Conservation (phyloP, 2,888 invertebrate species). For the Drosophila diplacantha region DNA sequence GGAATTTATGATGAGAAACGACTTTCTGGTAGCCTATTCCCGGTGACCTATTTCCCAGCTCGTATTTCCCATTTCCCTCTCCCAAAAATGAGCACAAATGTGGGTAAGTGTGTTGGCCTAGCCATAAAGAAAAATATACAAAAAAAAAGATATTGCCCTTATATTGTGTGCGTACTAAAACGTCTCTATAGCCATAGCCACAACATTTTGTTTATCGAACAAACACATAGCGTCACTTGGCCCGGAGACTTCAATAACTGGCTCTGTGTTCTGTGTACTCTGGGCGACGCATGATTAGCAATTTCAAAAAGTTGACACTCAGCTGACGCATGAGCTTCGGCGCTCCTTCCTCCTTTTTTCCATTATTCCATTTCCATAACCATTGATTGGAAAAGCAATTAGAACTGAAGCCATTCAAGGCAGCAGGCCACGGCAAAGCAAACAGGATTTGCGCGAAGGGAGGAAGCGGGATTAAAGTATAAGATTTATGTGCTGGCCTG, state of each 20-base stretch:
- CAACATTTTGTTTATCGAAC: slow-evolving; percentile 54
- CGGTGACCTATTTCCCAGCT: slow-evolving; percentile 46
- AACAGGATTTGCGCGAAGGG: slow-evolving; percentile 5
- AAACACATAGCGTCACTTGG: slow-evolving; percentile 50
- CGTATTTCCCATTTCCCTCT: slow-evolving; percentile 11
- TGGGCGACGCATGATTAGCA: slow-evolving; percentile 58
- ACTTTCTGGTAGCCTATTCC: slow-evolving; percentile 8
- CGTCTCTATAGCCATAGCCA: slow-evolving; percentile 33
- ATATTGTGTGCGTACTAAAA: slow-evolving; percentile 26
- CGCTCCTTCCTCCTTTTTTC: slow-evolving; percentile 3
- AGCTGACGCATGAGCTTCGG: slow-evolving; percentile 60
- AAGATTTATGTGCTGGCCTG: slow-evolving; percentile 53
- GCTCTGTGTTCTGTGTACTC: slow-evolving; percentile 22
- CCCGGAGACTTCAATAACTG: slow-evolving; percentile 17
- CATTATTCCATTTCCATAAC: slow-evolving; percentile 2
- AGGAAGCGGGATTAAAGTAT: slow-evolving; percentile 28
- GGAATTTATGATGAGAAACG: slow-evolving; percentile 16
- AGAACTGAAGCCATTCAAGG: slow-evolving; percentile 21
- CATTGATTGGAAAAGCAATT: slow-evolving; percentile 39
- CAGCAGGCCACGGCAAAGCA: slow-evolving; percentile 11
- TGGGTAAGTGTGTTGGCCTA: slow-evolving; percentile 26
- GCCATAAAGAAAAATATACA: slow-evolving; percentile 37
- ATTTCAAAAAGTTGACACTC: slow-evolving; percentile 63
- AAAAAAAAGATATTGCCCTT: slow-evolving; percentile 38
- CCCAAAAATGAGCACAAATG: background rate